Base-by-base conservation (phyloP, 2,113 vertebrate species). In the Sula dactylatra region DNA sequence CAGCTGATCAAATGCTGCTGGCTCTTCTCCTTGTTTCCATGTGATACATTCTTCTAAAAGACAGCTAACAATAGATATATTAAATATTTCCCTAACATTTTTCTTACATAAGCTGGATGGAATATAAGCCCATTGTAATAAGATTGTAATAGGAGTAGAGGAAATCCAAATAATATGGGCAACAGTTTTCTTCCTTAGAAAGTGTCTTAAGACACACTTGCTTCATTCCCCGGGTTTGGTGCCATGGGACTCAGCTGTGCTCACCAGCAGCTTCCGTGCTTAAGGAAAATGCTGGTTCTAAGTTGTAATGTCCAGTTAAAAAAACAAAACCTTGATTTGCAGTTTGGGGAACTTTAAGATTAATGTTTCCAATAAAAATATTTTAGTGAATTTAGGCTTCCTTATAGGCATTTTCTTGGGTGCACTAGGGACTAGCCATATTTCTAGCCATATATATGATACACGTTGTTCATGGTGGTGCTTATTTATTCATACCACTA, bases 11-110 rank as follows among this genome's bases (percentile, higher is more conserved):
- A 86, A 86, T 72, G 72, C 11, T 94, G 77, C 52, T 88, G 76
- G 47, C 42, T 94, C 78, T 82, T 90, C 76, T 94, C 47, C 71
- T 32, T 88, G 56, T 88, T 91, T 71, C 76, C 62, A 82, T 18
- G 67, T 76, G 66, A 71, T 80, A 94, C 29, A 13, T 80, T 88
- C 42, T 85, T 90, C 66, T 91, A 94, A 91, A 95, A 91, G 38
- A 93, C 83, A 93, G 47, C 90, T 94, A 82, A 67, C 77, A 74
- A 78, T 34, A 88, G 32, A 84, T 50, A 52, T 16, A 74, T 56
- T 73, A 66, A 91, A 54, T 86, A 88, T 49, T 86, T 82, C 72
- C 56, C 90, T 64, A 42, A 32, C 71, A 54, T 38, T 82, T 91
- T 94, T 74, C 62, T 65, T 74, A 76, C 8, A 40, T 54, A 47